A percentile compares a stretch with the other conserved stretches of the same genome.
Conservation (phyloP, 2,797 vertebrate genomes). For the Austrolebias charrua region DNA sequence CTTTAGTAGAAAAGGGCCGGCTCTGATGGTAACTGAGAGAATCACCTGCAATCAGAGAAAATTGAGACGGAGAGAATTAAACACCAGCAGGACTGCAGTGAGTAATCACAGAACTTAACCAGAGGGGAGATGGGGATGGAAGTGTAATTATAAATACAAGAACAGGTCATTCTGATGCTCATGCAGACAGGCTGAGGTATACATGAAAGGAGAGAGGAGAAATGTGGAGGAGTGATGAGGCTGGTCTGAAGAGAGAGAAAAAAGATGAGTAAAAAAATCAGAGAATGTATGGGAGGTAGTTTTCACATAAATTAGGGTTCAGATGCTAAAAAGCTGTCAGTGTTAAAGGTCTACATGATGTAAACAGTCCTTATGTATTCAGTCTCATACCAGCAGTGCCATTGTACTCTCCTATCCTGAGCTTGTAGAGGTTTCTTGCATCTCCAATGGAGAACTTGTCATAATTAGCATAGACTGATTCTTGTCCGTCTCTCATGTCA, state of each 20-base stretch:
- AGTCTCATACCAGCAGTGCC: slow-evolving; percentile 89
- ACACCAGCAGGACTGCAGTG: slow-evolving; percentile 14
- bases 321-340: slow-evolving; percentile 8
- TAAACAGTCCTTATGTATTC: not conserved
- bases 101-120: slow-evolving; percentile 28
- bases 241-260: slow-evolving; percentile 20
- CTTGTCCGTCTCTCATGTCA: slow-evolving; percentile 93
- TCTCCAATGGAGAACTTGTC: slow-evolving; percentile 93
- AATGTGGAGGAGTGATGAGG: slow-evolving; percentile 32
- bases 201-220: slow-evolving; percentile 16
- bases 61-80: slow-evolving; percentile 8
- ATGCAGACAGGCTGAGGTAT: slow-evolving; percentile 56
- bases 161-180: slow-evolving; percentile 58
- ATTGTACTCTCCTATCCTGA: slow-evolving; percentile 92
- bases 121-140: slow-evolving; percentile 24
- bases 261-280: slow-evolving; percentile 23
- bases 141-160: slow-evolving; percentile 58
- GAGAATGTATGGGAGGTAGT: slow-evolving; percentile 4
- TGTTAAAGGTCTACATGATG: not conserved
- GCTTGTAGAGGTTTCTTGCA: slow-evolving; percentile 90
- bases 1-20: slow-evolving; percentile 96
- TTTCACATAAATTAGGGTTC: slow-evolving; percentile 6
- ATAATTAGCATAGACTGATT: slow-evolving; percentile 88
- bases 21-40: slow-evolving; percentile 97
- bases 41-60: slow-evolving; percentile 82